Conservation (phyloP, 2,113 vertebrate species). For the Cairina moschata region DNA sequence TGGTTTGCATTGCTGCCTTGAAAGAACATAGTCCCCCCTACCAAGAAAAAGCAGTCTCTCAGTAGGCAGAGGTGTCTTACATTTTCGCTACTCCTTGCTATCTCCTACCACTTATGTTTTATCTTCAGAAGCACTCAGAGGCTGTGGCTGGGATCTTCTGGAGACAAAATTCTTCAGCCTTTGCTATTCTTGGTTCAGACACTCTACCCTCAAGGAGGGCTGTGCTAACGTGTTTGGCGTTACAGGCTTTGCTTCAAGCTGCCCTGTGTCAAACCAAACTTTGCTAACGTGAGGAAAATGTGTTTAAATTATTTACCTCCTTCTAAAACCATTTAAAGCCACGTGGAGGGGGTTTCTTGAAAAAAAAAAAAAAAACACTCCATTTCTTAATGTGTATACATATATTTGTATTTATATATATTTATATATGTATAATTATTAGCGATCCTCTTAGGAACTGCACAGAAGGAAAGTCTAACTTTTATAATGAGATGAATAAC, state of each 20-base stretch:
- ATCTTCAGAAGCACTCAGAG: not conserved
- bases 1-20: not conserved
- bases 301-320: not conserved
- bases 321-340: not conserved
- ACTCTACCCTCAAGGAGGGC: not conserved
- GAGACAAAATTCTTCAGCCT: not conserved
- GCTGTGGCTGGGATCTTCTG: not conserved
- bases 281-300: not conserved
- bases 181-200: not conserved
- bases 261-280: not conserved
- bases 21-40: not conserved
- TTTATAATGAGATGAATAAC: not conserved
- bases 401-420: not conserved
- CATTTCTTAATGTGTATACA: not conserved
- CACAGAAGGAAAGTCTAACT: not conserved
- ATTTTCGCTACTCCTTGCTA: not conserved
- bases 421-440: not conserved
- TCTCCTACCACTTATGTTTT: not conserved
- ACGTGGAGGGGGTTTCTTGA: accelerated
- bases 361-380: not conserved
- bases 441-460: not conserved
- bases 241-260: not conserved
- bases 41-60: not conserved
- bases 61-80: not conserved
- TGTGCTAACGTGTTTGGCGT: accelerated